Base-by-base conservation (phyloP, 1,140 invertebrate species). In the Drosophila lowei region DNA sequence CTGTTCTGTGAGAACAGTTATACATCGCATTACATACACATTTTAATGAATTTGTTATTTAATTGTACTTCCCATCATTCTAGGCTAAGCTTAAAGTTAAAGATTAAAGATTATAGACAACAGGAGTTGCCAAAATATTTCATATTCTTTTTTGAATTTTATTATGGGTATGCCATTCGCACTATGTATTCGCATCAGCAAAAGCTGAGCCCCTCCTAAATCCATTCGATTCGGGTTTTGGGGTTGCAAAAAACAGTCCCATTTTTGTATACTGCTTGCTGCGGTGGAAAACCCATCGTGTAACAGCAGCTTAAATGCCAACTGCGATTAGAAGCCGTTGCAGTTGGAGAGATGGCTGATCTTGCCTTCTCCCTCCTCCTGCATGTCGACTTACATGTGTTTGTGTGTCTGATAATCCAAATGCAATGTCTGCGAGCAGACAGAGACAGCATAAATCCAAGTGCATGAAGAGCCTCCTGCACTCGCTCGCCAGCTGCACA, bases 41-140 rank as follows among this genome's bases (percentile, higher is more conserved):
- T 56, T 57, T 30, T 15, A 44, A 72, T 78, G 67, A 50, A 75
- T 79, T 84, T 83, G 75, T 79, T 83, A 62, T 61, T 78, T 73
- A 68, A 70, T 83, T 56, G 48, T 77, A 63, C 66, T 41, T 57
- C 25, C 25, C 58, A 72, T 56, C 23, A 66, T 66, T 50, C 8
- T 77, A 77, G 59, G 44, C 25, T 50, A 76, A 76, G 48, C 25
- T 46, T 72, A 72, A 62, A 42, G 42, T 48, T 72, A 72, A 72
- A 18, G 18, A 18, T 18, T 18, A 18, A 18, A 18, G 50, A 28
- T 44, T 55, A 62, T 61, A 63, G 58, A 65, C 49, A 43, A 30
- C 25, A 30, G 28, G 30, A 65, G 23, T 38, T 63, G 58, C 62
- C 44, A 64, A 64, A 7, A 34, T 30, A 9, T 21, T 18, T n/a